Percentiles rank a stretch among this genome's conserved stretches.
Evolutionary conservation across 30 jellyfish, hydroid and myxozoan genomes (phyloP).

Genomic region (Aurelia sp.): DNA sequence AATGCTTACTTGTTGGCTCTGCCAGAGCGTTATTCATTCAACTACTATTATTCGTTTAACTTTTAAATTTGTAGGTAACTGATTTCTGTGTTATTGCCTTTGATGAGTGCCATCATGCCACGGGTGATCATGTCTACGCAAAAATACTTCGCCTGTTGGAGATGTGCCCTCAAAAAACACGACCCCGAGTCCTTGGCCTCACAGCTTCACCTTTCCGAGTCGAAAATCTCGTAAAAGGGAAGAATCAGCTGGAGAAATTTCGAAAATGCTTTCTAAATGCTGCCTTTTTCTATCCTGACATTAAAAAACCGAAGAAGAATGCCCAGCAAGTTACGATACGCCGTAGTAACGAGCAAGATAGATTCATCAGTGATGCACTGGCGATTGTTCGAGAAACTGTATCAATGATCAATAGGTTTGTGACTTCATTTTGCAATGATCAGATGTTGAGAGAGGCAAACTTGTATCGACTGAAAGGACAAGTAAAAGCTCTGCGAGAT

Average conservation of each 20-base stretch:
- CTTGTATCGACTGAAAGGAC: conserved; percentile 62
- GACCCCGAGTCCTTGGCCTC: conserved; percentile 84
- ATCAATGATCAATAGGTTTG: background rate
- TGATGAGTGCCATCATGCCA: conserved; percentile 88
- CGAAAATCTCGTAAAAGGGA: conserved; percentile 47
- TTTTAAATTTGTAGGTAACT: conserved; percentile 8
- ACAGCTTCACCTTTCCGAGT: conserved; percentile 85
- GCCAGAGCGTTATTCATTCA: too few relatives aligned
- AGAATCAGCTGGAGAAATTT: conserved; percentile 56
- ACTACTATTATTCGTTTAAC: too few relatives aligned
- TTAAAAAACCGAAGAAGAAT: background rate
- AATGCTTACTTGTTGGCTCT: too few relatives aligned
- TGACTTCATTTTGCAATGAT: conserved; percentile 7
- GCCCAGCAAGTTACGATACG: conserved; percentile 23
- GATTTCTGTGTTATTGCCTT: conserved; percentile 68
- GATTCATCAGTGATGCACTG: conserved; percentile 24
- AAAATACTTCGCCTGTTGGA: conserved; percentile 35
- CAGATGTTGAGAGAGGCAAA: conserved; percentile 1
- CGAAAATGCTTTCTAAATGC: conserved; percentile 41
- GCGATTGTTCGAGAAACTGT: background rate
- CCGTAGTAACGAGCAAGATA: conserved; percentile 7
- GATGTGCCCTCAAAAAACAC: conserved; percentile 7
- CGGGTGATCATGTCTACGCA: conserved; percentile 74
- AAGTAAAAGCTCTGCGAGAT: conserved; percentile 56
- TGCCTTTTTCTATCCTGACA: conserved; percentile 42